Evolutionary conservation across 2,113 vertebrate species (phyloP).

Genomic region (Cnemophilus loriae): DNA sequence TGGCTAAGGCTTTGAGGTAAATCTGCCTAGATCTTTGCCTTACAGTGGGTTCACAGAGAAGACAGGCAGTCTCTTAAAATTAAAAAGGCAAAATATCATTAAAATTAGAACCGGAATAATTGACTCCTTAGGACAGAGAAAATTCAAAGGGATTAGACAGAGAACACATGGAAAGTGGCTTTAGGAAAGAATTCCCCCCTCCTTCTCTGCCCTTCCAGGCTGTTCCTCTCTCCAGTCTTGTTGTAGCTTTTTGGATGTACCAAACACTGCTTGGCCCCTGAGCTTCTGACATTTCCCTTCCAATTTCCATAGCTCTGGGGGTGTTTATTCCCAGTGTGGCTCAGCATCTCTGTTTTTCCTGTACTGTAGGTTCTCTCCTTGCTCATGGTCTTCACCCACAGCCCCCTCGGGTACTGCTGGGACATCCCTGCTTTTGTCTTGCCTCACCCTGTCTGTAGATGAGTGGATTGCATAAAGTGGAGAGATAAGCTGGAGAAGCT

Average conservation of each 20-base stretch:
- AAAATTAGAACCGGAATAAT: neutral
- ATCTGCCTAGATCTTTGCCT: neutral
- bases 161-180: neutral
- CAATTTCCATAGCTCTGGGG: neutral
- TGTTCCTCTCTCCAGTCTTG: neutral
- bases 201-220: neutral
- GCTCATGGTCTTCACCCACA: neutral
- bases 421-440: neutral
- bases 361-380: neutral
- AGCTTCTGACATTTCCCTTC: neutral
- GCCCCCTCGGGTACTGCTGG: accelerated
- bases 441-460: too few species aligned
- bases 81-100: slow-evolving; percentile 2
- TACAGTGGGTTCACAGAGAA: neutral
- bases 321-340: neutral
- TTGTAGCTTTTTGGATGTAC: neutral
- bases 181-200: neutral
- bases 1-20: neutral
- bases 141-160: neutral
- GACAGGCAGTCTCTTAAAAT: slow-evolving; percentile 12
- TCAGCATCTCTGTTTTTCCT: neutral
- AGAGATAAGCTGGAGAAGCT: neutral
- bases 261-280: neutral
- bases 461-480: neutral
- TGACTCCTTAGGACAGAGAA: neutral